Percentiles rank a stretch among this genome's conserved stretches.
phyloP scores from a whole-genome alignment of 2,888 invertebrate species.

The Latheticus oryzae region DNA sequence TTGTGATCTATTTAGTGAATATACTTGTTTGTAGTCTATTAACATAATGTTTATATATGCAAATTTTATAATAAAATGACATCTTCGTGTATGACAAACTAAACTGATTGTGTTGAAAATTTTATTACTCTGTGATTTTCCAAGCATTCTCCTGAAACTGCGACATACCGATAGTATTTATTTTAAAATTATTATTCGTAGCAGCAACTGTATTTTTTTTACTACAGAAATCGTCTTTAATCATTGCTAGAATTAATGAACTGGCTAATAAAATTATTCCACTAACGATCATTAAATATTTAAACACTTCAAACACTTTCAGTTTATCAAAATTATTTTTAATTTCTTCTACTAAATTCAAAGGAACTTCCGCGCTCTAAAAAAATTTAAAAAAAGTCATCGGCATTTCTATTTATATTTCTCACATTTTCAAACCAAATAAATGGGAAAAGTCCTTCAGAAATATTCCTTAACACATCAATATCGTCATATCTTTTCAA shows the following conservation, averaged over 20 bases:
- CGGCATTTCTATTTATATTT: no score
- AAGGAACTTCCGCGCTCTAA: slow-evolving; percentile 50
- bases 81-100: no score
- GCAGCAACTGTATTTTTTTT: slow-evolving; percentile 5
- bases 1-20: no score
- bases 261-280: slow-evolving; percentile 2
- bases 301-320: slow-evolving; percentile 13
- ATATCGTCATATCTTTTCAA: slow-evolving; percentile 65
- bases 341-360: slow-evolving; percentile 23
- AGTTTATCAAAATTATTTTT: slow-evolving; percentile 22
- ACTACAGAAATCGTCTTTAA: slow-evolving; percentile 17
- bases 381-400: slow-evolving; percentile 6
- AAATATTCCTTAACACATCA: slow-evolving; percentile 67
- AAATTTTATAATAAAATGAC: no score
- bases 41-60: no score
- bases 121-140: slow-evolving; percentile 10
- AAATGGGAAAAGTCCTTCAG: slow-evolving; percentile 70
- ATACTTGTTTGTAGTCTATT: no score
- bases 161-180: no score
- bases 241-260: slow-evolving; percentile 24
- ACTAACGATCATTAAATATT: slow-evolving; percentile 12
- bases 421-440: slow-evolving; percentile 74
- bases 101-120: no score
- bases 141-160: no score
- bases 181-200: background rate